Evolutionary conservation across 2,113 vertebrate genomes (phyloP).

Genomic region (Boulengeromyrus knoepffleri): DNA sequence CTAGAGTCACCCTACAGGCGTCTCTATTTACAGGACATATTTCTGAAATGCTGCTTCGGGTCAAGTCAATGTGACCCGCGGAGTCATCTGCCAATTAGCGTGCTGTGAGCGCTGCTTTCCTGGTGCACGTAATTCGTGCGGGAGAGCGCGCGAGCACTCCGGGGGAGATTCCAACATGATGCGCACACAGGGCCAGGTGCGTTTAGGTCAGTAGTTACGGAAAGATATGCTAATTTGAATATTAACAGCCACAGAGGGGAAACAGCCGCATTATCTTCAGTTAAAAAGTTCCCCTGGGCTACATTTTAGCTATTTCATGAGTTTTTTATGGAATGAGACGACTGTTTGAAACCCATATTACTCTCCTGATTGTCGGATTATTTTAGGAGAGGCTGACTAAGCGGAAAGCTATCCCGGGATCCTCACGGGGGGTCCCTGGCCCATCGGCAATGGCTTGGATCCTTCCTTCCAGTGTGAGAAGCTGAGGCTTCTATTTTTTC

Average conservation of each 20-base stretch:
- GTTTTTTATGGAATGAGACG: slow-evolving; percentile 12
- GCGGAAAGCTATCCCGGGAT: background rate
- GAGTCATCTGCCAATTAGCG: background rate
- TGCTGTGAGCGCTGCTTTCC: background rate
- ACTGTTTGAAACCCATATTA: background rate
- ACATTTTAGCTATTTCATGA: slow-evolving; percentile 8
- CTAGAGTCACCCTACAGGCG: background rate
- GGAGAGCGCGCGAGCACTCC: background rate
- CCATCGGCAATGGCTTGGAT: background rate
- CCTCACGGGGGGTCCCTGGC: background rate
- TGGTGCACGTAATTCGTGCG: background rate
- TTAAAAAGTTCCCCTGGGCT: background rate
- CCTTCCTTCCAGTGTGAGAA: background rate
- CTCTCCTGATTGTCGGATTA: slow-evolving; percentile 3
- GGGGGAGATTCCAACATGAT: background rate
- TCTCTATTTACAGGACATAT: background rate
- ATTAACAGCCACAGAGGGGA: background rate
- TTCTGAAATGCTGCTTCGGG: background rate
- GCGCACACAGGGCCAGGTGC: background rate
- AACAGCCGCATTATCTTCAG: background rate
- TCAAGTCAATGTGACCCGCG: background rate
- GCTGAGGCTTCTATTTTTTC: background rate
- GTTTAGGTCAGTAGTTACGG: background rate
- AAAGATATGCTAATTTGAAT: background rate
- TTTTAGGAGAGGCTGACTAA: background rate